Base-by-base conservation (phyloP, 2,113 vertebrate genomes). In the Laticauda laticaudata region DNA sequence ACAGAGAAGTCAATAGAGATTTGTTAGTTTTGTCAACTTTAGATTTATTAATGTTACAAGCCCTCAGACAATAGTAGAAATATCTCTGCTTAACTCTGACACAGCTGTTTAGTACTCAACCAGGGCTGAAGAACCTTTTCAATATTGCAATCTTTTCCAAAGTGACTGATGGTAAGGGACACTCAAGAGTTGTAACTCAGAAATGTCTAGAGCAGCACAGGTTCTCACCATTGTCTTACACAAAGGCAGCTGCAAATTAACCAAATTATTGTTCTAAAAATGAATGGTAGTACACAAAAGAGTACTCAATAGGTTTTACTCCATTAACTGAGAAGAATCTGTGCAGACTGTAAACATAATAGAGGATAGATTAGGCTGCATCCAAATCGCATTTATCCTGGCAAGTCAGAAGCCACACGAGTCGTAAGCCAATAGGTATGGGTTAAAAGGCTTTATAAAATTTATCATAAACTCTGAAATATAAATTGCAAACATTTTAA, bases 11-110 rank as follows among this genome's bases (percentile, higher is more conserved):
- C 86, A 94, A 90, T 89, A 56, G 64, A 86, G 88, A 92, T 43
- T 90, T 90, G 81, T 92, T 89, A 86, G 39, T 88, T 94, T 87
- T 86, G 45, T 86, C 87, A 94, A 64, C 34, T 53, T 23, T 59
- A 85, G 23, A n/a, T 61, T 34, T 24, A 5, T 81, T 54, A 26
- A 85, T 24, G 24, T 64, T 92, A 24, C 39, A 54, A 26, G 61
- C 18, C 53, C 43, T 86, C 15, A 20, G 26, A 34, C 26, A 26
- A 14, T 9, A 34, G n/a, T 59, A 48, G 29, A 11, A 45, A 23
- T 48, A 6, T 54, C 55, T 57, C 81, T 59, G 11, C 34, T 12
- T 90, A 8, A 86, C n/a, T 18, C 21, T 26, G 0, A 14, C 2
- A 88, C 29, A 88, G 12, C 12, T 0, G 3, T 69, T 89, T 61